Percentiles rank a stretch among this genome's conserved stretches.
Conservation (phyloP, 2,888 invertebrate genomes). For the Rotaria socialis region DNA sequence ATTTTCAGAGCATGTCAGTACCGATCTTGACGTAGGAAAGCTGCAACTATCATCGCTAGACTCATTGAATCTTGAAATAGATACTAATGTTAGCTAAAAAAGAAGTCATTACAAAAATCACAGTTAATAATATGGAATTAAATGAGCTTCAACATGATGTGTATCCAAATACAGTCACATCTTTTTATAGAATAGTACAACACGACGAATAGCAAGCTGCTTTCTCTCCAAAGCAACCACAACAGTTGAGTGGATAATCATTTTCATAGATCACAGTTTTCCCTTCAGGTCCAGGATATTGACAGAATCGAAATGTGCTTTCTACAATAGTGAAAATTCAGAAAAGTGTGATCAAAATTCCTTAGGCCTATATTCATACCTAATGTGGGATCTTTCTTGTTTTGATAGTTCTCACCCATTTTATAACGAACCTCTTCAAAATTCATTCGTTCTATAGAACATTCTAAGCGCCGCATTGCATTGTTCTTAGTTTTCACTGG, state of each 20-base stretch:
- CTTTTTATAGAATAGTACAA: background rate
- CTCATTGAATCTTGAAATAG: too few species aligned
- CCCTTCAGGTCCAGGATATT: background rate
- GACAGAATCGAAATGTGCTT: slow-evolving; percentile 2
- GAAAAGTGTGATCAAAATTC: too few species aligned
- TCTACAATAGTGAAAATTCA: background rate
- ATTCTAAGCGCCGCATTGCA: background rate
- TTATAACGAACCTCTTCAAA: background rate
- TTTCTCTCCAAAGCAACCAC: slow-evolving; percentile 4
- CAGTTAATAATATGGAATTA: too few species aligned
- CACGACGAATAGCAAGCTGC: background rate
- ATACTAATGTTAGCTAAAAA: too few species aligned
- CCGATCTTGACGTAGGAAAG: too few species aligned
- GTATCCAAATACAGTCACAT: too few species aligned
- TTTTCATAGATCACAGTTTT: background rate
- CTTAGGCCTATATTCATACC: background rate
- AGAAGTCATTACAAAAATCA: too few species aligned
- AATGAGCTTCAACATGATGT: too few species aligned
- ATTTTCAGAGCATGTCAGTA: too few species aligned
- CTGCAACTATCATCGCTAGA: too few species aligned
- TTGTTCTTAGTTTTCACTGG: background rate
- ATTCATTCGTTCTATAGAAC: background rate
- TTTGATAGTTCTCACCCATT: background rate
- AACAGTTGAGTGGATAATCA: slow-evolving; percentile 19
- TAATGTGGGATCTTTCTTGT: background rate